phyloP scores from a whole-genome alignment of 2,113 vertebrate genomes.

The Indicator maculatus region DNA sequence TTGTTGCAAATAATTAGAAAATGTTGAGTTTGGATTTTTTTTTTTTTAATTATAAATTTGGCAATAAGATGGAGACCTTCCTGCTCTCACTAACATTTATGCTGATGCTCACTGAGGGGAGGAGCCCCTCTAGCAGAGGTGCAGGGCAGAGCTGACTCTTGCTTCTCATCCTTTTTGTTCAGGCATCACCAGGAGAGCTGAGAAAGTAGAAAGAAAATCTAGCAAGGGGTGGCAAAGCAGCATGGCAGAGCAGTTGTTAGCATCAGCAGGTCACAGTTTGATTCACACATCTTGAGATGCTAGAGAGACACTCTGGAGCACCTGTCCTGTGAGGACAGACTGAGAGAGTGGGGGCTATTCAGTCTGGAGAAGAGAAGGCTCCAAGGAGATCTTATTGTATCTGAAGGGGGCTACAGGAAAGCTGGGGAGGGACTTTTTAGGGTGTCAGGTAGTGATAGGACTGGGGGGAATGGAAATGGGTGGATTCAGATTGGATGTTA shows the following conservation, averaged over 20 bases:
- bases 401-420: no score
- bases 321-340: no score
- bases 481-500: no score
- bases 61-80: neutral
- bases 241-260: neutral
- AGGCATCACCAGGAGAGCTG: neutral
- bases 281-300: neutral
- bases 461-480: no score
- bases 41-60: neutral
- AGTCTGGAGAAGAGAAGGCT: no score
- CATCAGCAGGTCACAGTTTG: neutral
- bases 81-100: neutral
- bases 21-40: neutral
- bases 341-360: no score
- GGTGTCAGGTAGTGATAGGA: no score
- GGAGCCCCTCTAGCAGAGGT: neutral
- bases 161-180: neutral
- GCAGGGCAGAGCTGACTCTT: neutral
- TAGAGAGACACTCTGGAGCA: no score
- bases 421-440: no score
- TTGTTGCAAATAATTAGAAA: neutral
- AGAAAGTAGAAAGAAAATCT: neutral
- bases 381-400: no score
- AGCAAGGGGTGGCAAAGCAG: neutral
- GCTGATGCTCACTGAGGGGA: neutral